Evolutionary conservation across 2,113 vertebrate genomes (phyloP), one percentile per base, ranked within the genome.

Genomic region (Cnemophilus loriae): DNA sequence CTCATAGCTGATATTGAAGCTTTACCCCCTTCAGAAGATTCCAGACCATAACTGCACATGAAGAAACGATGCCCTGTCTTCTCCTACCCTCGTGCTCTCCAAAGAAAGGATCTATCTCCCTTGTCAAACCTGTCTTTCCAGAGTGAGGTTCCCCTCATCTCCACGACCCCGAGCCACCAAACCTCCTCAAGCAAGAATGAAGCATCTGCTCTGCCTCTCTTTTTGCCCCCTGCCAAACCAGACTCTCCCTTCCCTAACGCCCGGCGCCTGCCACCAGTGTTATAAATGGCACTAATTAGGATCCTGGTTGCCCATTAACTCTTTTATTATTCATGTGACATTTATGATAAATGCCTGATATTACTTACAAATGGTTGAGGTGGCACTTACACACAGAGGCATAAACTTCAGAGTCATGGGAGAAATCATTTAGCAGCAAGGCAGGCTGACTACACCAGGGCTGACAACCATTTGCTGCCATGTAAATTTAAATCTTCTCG

Each of bases 281-380:
- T 91, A 95, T 37, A 89, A 84, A 92, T 81, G 84, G 63, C 59
- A 20, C 35, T 90, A 70, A 95, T 95, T 88, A 95, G 56, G 60
- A 86, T 70, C 47, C 73, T 82, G 50, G 69, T 37, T 78, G 77
- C 74, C 87, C 94, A 57, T 89, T 82, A 87, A 87, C 91, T 94
- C 77, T 47, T 95, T 82, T 89, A 87, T 96, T 94, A 95, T 87
- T 84, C 77, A 87, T 61, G 81, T 87, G 94, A 75, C 95, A 76
- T 82, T 95, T 94, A 37, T 89, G 87, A 96, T 76, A 87, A 92
- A 95, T 82, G 87, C 41, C 19, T 77, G 44, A 18, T 60, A 75
- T 74, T 87, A 67, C 56, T 84, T 84, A 69, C n/a, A 94, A 85
- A 73, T 30, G 81, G 74, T 65, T 69, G 87, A 95, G 93, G 89